phyloP scores from a whole-genome alignment of 2,797 vertebrate genomes.

The Holocentrus rufus region DNA sequence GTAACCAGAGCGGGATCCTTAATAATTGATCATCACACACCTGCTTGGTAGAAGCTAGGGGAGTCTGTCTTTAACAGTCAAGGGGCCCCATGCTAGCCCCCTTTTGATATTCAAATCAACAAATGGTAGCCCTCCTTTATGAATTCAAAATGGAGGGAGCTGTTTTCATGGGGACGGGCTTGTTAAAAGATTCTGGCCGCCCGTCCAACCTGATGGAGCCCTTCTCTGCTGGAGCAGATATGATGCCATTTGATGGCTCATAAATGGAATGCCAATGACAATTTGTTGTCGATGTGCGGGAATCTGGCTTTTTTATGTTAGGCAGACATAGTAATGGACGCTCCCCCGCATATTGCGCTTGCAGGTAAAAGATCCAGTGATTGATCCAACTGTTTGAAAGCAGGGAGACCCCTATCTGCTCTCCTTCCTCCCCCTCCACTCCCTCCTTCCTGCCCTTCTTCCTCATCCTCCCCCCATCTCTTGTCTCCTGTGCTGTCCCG shows the following conservation, averaged over 20 bases:
- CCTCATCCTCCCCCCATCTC: slow-evolving; percentile 54
- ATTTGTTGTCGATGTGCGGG: slow-evolving; percentile 92
- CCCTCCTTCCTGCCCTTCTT: slow-evolving; percentile 60
- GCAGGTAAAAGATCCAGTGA: slow-evolving; percentile 91
- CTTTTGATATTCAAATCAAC: slow-evolving; percentile 99
- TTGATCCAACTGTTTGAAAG: slow-evolving; percentile 90
- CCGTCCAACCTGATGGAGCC: slow-evolving; percentile 90
- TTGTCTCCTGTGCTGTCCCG: slow-evolving; percentile 62
- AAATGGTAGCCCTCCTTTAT: slow-evolving; percentile 87
- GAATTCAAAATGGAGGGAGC: slow-evolving; percentile 85
- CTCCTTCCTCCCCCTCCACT: slow-evolving; percentile 31
- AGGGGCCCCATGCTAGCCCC: slow-evolving; percentile 84
- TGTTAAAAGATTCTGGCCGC: slow-evolving; percentile 89
- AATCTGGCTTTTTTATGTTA: slow-evolving; percentile 84
- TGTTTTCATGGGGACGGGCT: slow-evolving; percentile 79
- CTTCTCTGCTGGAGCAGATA: slow-evolving; percentile 81
- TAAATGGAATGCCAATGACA: slow-evolving; percentile 96
- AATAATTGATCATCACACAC: slow-evolving; percentile 99
- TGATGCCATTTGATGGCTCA: slow-evolving; percentile 94
- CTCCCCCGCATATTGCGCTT: slow-evolving; percentile 86
- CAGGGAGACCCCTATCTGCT: slow-evolving; percentile 78
- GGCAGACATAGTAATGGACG: slow-evolving; percentile 80
- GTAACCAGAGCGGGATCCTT: slow-evolving; percentile 95
- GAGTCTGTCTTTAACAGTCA: slow-evolving; percentile 87
- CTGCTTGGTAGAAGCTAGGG: slow-evolving; percentile 94